Conservation (phyloP, 2,888 invertebrate genomes). For the Athalia cordata region DNA sequence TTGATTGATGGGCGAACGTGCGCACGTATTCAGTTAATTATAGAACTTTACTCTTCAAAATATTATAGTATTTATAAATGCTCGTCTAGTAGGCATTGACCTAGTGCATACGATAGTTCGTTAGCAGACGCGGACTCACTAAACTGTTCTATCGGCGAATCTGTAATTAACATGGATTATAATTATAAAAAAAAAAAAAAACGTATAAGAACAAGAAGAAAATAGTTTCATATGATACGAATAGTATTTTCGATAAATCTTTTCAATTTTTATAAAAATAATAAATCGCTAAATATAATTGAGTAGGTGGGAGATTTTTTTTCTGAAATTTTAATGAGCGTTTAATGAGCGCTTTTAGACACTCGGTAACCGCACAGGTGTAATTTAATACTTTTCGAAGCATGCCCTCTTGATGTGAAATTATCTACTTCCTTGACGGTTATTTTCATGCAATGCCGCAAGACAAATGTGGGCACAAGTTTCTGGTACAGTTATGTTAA, state of each 20-base stretch:
- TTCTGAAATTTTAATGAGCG: not conserved
- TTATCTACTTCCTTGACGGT: conserved; percentile 17
- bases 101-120: conserved; percentile 18
- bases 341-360: not conserved
- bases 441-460: not conserved
- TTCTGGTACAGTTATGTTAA: conserved; percentile 23
- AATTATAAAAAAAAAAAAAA: too few relatives aligned
- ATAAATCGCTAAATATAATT: too few relatives aligned
- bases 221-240: too few relatives aligned
- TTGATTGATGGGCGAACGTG: not conserved
- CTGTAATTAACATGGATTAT: too few relatives aligned
- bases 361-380: not conserved
- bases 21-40: conserved; percentile 33
- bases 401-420: conserved; percentile 1
- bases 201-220: too few relatives aligned
- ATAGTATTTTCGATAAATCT: too few relatives aligned
- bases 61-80: conserved; percentile 16
- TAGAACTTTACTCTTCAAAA: conserved; percentile 5
- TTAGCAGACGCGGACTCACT: not conserved
- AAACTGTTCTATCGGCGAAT: too few relatives aligned
- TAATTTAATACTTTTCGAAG: not conserved
- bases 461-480: conserved; percentile 19
- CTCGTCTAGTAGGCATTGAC: conserved; percentile 37
- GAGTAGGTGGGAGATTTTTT: not conserved
- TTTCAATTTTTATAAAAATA: too few relatives aligned